phyloP scores from a whole-genome alignment of 2,797 vertebrate genomes.

The Gila robusta region DNA sequence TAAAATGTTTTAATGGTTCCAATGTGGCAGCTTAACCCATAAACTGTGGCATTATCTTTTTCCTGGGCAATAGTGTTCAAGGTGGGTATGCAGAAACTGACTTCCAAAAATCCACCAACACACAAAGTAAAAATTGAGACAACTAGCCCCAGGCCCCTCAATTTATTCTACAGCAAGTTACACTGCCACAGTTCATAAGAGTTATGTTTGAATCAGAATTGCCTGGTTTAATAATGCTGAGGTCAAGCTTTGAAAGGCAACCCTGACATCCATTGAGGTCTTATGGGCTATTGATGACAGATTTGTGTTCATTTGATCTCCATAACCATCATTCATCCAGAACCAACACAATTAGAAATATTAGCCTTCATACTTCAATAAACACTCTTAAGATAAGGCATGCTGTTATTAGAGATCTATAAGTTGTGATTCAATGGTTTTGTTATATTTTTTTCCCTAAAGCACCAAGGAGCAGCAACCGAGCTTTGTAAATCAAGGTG shows the following conservation, averaged over 20 bases:
- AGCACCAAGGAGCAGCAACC: conserved; percentile 70
- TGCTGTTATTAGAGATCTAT: conserved; percentile 23
- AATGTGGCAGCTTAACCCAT: not conserved
- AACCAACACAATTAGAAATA: conserved; percentile 7
- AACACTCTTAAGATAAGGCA: not conserved
- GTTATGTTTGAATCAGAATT: conserved; percentile 30
- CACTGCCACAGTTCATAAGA: conserved; percentile 1
- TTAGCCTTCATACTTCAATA: conserved; percentile 6
- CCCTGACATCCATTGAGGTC: conserved; percentile 34
- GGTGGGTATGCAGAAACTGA: not conserved
- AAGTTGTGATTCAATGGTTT: conserved; percentile 56
- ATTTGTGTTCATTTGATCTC: conserved; percentile 42
- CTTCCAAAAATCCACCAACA: not conserved
- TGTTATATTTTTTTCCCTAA: conserved; percentile 64
- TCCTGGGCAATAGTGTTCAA: not conserved
- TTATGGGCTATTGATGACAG: conserved; percentile 30
- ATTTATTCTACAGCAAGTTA: not conserved
- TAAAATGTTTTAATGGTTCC: not conserved
- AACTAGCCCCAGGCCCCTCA: not conserved
- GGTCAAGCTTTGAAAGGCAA: conserved; percentile 37
- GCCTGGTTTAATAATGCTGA: conserved; percentile 11
- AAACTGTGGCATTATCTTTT: not conserved
- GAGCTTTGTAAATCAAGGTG: conserved; percentile 67
- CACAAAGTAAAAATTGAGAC: not conserved
- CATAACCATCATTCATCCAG: conserved; percentile 45